Evolutionary conservation across 2,113 vertebrate species (phyloP), one percentile per base, ranked within the genome.

Genomic region (Panthera leo): DNA sequence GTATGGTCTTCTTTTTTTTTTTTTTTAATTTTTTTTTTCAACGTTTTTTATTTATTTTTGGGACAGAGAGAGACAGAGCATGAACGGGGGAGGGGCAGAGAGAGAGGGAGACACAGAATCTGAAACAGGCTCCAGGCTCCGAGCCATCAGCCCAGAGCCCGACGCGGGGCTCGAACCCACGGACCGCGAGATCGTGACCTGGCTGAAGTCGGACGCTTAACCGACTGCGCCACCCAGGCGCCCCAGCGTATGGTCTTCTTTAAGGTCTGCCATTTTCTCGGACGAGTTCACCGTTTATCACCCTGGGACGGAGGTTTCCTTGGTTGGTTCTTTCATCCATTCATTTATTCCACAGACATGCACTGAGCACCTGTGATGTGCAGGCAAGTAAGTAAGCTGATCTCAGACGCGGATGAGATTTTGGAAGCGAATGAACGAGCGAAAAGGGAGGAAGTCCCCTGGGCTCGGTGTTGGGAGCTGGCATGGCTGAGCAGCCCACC

Each of bases 291-390:
- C 7, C 71, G 21, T 73, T 12, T 16, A 5, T 13, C 21, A 6
- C 31, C 16, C n/a, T 29, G 53, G 14, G 5, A 58, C 10, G 18
- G 76, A 79, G 23, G 6, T 58, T 34, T 67, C 91, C 78, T 68
- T 14, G 31, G 10, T 11, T 1, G 12, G 51, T 6, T 71, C 5
- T 0, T n/a, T 55, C 31, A 11, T 75, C 31, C 23, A 2, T 23
- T 36, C 68, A 4, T 58, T 36, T 19, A 23, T 51, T 21, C 48
- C 79, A 51, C 51, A 51, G 29, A n/a, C 51, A 19, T 21, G 65
- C 36, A 29, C 5, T 4, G 61, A 82, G 48, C 7, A 15, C n/a
- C 34, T 11, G 39, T 3, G 19, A 78, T 8, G 15, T 3, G 27
- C 39, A 61, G 58, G 27, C 78, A 16, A 48, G 51, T 34, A 18